Conservation (phyloP, 2,113 vertebrate species). For the Amblyopsis rosae region DNA sequence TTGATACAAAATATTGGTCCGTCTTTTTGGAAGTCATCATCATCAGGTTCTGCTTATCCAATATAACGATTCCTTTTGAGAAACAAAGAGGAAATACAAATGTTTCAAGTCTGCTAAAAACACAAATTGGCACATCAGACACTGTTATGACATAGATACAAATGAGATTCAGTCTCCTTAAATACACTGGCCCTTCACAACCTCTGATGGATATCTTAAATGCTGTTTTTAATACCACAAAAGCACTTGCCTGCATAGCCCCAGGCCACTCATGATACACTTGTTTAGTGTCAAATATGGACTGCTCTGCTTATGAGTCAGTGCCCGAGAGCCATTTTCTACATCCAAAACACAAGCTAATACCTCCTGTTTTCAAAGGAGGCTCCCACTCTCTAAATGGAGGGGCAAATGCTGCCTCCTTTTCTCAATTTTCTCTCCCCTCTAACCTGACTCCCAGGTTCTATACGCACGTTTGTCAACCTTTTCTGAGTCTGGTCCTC, state of each 20-base stretch:
- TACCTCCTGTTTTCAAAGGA: slow-evolving; percentile 29
- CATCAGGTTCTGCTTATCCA: too few species aligned
- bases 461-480: slow-evolving; percentile 18
- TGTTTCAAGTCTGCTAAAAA: slow-evolving; percentile 4
- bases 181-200: slow-evolving; percentile 3
- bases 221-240: slow-evolving; percentile 6
- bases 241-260: slow-evolving; percentile 31
- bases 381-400: slow-evolving; percentile 22
- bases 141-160: slow-evolving; percentile 29
- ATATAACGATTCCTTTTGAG: too few species aligned
- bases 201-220: slow-evolving; percentile 24
- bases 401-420: slow-evolving; percentile 43
- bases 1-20: too few species aligned
- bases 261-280: slow-evolving; percentile 46
- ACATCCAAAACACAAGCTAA: slow-evolving; percentile 50
- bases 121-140: slow-evolving; percentile 1
- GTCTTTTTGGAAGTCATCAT: too few species aligned
- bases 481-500: slow-evolving; percentile 28
- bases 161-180: slow-evolving; percentile 21
- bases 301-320: slow-evolving; percentile 56
- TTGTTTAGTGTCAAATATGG: slow-evolving; percentile 60
- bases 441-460: slow-evolving; percentile 43
- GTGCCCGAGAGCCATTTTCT: slow-evolving; percentile 55
- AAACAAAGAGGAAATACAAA: neutral
- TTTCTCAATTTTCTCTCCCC: neutral